Evolutionary conservation across 2,888 invertebrate species (phyloP), one percentile per base, ranked within the genome.

Genomic region (Caenorhabditis sp.): DNA sequence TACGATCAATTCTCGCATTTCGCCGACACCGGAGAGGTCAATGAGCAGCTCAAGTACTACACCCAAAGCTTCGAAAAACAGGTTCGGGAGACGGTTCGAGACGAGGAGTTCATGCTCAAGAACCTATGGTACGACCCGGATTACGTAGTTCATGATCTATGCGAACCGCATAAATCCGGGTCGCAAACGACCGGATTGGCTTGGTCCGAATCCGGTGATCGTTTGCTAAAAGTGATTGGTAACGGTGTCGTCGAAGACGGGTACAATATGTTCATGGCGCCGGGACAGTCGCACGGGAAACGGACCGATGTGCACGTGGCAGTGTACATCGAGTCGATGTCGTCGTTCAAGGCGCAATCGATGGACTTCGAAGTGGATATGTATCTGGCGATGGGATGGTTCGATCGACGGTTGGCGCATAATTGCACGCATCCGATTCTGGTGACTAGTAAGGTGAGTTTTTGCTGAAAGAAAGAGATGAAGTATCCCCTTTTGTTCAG

Each of bases 321-420:
- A 0, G 62, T 91, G 40, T 91, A 92, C 82, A 90, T 91, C 47
- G 91, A 91, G 69, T 90, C 90, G 24, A 91, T 91, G 90, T 89
- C 90, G 3, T 91, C 91, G 2, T 91, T 91, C 81, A 89, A 90
- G 72, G 91, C 91, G 20, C 91, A 92, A 64, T 90, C 91, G 5
- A 91, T 92, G 91, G 91, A 91, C 74, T 91, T 90, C 76, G 91
- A 90, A 81, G 89, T 91, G 56, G 91, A 91, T 79, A 90, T 90
- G 88, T 91, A 91, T 74, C 83, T 91, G 61, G 91, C 91, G 6
- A 89, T 91, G 90, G 90, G 89, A 9, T 91, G 91, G 89, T 90
- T 87, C 62, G 91, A 91, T 67, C 78, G 90, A 0, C 81, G 91
- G 9, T 79, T 91, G 18, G 84, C 87, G 1, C 91, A 91, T 84